phyloP scores from a whole-genome alignment of 2,888 invertebrate genomes.

The Capitulum mitella region DNA sequence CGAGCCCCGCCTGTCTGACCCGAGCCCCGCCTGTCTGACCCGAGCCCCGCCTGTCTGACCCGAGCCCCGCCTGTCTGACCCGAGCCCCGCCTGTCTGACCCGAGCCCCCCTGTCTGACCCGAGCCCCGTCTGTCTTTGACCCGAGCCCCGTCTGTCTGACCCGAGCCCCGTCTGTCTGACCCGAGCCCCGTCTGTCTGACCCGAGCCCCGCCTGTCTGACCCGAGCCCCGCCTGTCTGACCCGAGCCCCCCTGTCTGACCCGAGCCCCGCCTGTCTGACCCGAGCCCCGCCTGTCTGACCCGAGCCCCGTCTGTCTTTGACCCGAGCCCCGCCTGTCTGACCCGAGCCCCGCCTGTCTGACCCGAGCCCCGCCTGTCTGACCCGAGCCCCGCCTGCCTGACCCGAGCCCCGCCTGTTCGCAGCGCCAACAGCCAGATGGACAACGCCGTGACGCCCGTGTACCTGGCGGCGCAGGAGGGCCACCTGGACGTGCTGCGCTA shows the following conservation, averaged over 20 bases:
- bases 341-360: too few relatives aligned
- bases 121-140: too few relatives aligned
- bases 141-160: too few relatives aligned
- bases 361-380: too few relatives aligned
- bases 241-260: background rate
- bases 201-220: background rate
- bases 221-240: background rate
- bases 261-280: background rate
- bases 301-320: background rate
- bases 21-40: background rate
- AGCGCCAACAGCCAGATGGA: conserved; percentile 88
- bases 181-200: background rate
- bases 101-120: background rate
- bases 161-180: background rate
- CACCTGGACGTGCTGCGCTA: conserved; percentile 78
- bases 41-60: background rate
- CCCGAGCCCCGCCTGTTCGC: conserved; percentile 42
- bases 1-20: background rate
- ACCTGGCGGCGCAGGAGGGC: conserved; percentile 77
- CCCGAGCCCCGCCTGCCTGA: background rate
- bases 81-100: background rate
- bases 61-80: too few relatives aligned
- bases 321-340: background rate
- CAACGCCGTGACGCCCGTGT: conserved; percentile 83
- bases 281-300: background rate